A percentile compares a stretch with the other conserved stretches of the same genome.
These are phyloP conservation scores for Crotalus tigris DNA, from an alignment of 2,113 vertebrate species.

Conservation along the genomic window DNA sequence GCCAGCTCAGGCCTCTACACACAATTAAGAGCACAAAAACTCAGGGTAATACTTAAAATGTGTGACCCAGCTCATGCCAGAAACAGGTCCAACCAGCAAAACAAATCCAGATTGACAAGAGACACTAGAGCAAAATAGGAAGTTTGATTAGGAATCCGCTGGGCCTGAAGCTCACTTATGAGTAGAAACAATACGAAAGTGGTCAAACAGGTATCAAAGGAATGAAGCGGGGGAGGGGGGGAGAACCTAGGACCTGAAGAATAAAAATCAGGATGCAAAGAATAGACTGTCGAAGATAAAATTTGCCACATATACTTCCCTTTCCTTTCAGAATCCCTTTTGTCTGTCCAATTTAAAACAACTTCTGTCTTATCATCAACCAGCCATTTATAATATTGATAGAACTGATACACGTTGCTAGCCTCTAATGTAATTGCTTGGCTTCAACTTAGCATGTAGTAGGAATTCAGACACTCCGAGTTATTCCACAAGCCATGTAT, in stretches of 20 bases:
- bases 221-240: neutral
- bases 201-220: neutral
- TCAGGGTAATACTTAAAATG: neutral
- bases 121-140: neutral
- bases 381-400: neutral
- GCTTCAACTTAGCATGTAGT: no score
- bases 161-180: neutral
- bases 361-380: neutral
- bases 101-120: neutral
- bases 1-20: neutral
- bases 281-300: neutral
- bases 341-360: neutral
- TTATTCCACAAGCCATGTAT: no score
- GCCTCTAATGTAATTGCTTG: no score
- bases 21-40: neutral
- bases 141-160: neutral
- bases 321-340: neutral
- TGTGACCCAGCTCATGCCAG: neutral
- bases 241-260: neutral
- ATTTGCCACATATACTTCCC: neutral
- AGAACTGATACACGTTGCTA: neutral
- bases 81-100: neutral
- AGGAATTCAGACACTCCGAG: no score
- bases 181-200: neutral
- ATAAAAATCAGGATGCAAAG: neutral